Evolutionary conservation across 2,113 vertebrate species (phyloP).

Genomic region (Phaethon lepturus): DNA sequence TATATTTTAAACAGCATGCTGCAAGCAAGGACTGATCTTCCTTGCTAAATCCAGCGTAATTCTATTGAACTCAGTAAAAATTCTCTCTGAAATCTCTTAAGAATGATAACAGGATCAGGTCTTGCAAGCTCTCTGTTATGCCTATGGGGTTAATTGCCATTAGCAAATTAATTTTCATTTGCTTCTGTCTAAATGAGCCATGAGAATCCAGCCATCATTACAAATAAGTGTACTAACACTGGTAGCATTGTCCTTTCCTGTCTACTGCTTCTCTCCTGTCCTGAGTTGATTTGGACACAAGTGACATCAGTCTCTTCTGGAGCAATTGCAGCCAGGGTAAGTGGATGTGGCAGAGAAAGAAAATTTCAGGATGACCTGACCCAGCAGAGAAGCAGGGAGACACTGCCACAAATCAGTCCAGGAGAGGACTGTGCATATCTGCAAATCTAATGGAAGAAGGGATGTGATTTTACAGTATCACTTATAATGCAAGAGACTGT

Average conservation of each 20-base stretch:
- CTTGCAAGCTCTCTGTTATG: not conserved
- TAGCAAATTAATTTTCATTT: slow-evolving; percentile 12
- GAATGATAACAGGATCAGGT: not conserved
- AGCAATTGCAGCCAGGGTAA: not conserved
- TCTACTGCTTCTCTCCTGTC: not conserved
- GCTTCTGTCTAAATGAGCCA: not conserved
- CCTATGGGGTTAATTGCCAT: not conserved
- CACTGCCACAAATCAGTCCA: not conserved
- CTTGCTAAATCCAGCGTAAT: not conserved
- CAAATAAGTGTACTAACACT: not conserved
- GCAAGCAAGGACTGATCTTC: slow-evolving; percentile 20
- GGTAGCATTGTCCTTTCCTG: not conserved
- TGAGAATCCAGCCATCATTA: not conserved
- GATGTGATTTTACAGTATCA: not conserved
- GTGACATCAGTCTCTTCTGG: not conserved
- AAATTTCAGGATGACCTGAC: not conserved
- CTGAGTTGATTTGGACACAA: not conserved
- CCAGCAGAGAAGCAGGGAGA: not conserved
- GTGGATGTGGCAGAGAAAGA: not conserved
- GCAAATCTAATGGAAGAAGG: not conserved
- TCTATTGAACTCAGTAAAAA: not conserved
- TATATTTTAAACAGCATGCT: slow-evolving; percentile 26
- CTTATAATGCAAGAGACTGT: not conserved
- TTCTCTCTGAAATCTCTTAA: not conserved
- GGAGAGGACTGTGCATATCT: not conserved